Evolutionary conservation across 2,888 invertebrate genomes (phyloP), one percentile per base, ranked within the genome.

Genomic region (Myopa tessellatipennis): DNA sequence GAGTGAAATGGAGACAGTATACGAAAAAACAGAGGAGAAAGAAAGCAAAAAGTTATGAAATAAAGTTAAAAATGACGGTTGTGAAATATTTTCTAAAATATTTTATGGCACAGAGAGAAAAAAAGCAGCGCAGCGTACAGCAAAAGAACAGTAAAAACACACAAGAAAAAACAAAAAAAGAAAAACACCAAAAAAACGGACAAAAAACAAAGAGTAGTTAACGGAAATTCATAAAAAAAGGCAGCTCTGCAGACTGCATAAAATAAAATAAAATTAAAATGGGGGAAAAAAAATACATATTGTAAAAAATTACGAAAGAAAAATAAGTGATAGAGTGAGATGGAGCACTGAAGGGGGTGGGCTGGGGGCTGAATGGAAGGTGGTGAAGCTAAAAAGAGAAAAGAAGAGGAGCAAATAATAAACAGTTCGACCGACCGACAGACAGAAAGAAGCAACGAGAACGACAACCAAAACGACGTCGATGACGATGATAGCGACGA

Each of bases 71-170:
- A 67, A 67, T 67, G 67, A 67, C 18, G 26, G 38, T 67, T 38
- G 67, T 36, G 65, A 67, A 67, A 67, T 67, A 67, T 67, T 67
- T 67, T 67, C 40, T 40, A 40, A 67, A 67, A 67, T 36, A 67
- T 36, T 63, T 14, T 55, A 55, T 55, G 55, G n/a, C 55, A 55
- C 16, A 16, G 10, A 55, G 3, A 63, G 36, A 63, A 63, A 63
- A 26, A 63, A 63, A n/a, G 12, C 63, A 63, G n/a, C 7, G 36
- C 26, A 63, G n/a, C 26, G 10, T 26, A 6, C 7, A 45, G 10
- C 6, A 45, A 10, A 45, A 45, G 10, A 10, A 45, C 6, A 6
- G 45, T 6, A 45, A 45, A 45, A 45, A 45, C 1, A 45, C 45
- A 45, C 3, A 6, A 45, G 10, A 50, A 4, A 55, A 55, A 55